A percentile compares a stretch with the other conserved stretches of the same genome.
Conservation (phyloP, 2,888 invertebrate species). For the Eremobia ochroleuca region DNA sequence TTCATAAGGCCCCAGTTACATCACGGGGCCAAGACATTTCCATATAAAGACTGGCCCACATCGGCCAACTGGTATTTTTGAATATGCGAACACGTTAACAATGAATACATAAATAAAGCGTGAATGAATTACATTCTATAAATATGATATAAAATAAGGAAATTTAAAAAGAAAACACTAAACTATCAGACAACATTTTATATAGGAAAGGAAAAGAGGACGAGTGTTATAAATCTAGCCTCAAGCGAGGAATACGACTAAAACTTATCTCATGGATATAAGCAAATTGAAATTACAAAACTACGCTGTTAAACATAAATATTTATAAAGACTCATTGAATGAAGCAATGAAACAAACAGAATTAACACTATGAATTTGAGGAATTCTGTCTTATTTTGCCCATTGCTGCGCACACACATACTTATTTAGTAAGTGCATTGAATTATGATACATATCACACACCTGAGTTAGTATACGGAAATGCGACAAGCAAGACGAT, state of each 20-base stretch:
- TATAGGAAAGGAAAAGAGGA: not conserved
- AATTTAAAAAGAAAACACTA: not conserved
- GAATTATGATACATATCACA: slow-evolving; percentile 43
- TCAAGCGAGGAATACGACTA: not conserved
- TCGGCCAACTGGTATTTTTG: slow-evolving; percentile 54
- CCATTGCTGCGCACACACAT: slow-evolving; percentile 18
- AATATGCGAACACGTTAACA: slow-evolving; percentile 49
- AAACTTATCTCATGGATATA: not conserved
- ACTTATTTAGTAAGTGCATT: slow-evolving; percentile 3
- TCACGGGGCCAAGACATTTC: slow-evolving; percentile 62
- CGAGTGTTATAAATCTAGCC: not conserved
- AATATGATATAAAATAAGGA: not conserved
- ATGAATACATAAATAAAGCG: slow-evolving; percentile 32
- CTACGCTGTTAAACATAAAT: not conserved
- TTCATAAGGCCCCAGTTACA: slow-evolving; percentile 58
- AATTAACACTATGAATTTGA: slow-evolving; percentile 29
- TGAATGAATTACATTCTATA: slow-evolving; percentile 6
- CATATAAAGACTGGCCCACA: slow-evolving; percentile 65
- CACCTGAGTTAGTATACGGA: slow-evolving; percentile 51
- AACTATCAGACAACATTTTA: not conserved
- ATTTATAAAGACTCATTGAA: slow-evolving; percentile 17
- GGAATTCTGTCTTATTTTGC: slow-evolving; percentile 38
- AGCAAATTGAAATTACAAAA: slow-evolving; percentile 4
- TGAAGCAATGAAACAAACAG: slow-evolving; percentile 16
- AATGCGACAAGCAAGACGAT: slow-evolving; percentile 34